Conservation (phyloP, 23 tunicate genomes). For the Aplidium turbinatum region DNA sequence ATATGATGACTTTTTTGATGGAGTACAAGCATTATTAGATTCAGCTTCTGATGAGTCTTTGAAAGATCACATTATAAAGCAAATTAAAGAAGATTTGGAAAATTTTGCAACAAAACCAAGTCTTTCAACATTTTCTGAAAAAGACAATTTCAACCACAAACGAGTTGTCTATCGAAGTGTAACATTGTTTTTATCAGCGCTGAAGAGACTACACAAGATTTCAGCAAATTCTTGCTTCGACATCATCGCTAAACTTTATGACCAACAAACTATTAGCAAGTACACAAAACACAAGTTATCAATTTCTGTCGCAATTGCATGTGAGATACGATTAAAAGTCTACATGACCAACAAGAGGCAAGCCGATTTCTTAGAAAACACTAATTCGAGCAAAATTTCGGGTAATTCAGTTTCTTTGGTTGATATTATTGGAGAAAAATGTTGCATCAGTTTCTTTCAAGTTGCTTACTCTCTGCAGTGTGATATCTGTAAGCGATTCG, state of each 20-base stretch:
- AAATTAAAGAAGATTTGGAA: neutral
- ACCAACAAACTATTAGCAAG: neutral
- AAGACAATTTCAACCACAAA: neutral
- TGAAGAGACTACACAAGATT: neutral
- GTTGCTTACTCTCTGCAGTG: constrained; percentile 6
- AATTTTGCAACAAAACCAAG: neutral
- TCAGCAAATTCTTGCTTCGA: neutral
- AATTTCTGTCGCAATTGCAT: constrained; percentile 10
- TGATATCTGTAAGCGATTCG: neutral
- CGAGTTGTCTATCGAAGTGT: neutral
- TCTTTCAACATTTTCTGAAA: neutral
- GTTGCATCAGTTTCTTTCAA: neutral
- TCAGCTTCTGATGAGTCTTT: neutral
- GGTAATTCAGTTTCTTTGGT: no score
- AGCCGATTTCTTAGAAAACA: neutral
- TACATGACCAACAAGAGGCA: neutral
- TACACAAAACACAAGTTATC: neutral
- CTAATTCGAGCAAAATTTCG: neutral
- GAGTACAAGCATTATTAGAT: neutral
- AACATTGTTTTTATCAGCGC: constrained; percentile 13
- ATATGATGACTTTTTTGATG: neutral
- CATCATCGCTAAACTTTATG: constrained; percentile 10
- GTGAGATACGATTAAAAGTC: neutral
- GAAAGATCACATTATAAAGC: neutral
- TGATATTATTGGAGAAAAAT: neutral